These are phyloP conservation scores for Cavia aperea DNA, from an alignment of 2,113 vertebrate species.

Conservation along the genomic window DNA sequence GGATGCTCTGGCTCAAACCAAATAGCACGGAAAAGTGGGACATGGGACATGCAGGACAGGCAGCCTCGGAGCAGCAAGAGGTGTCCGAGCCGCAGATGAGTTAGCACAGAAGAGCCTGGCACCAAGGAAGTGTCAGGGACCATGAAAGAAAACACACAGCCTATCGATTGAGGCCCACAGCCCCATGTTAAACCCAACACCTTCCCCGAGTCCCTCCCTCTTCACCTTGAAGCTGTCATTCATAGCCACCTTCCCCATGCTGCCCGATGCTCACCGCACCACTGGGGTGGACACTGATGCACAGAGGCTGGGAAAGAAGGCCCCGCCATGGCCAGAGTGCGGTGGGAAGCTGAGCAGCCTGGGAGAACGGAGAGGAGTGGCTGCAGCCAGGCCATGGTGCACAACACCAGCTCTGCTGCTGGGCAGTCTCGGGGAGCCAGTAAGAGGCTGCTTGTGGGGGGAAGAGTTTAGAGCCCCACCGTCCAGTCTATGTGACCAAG, in stretches of 20 bases:
- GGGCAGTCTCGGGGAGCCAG: neutral
- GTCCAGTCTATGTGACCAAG: neutral
- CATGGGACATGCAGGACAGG: neutral
- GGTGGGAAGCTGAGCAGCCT: neutral
- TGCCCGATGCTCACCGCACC: accelerated
- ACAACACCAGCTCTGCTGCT: accelerated
- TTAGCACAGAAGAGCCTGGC: neutral
- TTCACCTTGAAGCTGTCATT: neutral
- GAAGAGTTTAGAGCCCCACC: neutral
- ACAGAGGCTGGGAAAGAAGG: accelerated
- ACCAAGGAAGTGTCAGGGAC: neutral
- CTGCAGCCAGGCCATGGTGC: neutral
- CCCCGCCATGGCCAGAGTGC: neutral
- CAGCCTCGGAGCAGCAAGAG: neutral
- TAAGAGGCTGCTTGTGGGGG: neutral
- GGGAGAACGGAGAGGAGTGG: neutral
- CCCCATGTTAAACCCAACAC: neutral
- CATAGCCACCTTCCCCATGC: neutral
- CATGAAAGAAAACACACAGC: neutral
- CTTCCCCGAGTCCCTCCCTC: too few relatives aligned
- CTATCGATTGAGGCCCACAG: neutral
- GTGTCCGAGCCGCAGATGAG: neutral
- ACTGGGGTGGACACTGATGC: too few relatives aligned
- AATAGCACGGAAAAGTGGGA: neutral
- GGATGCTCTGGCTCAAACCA: neutral